Base-by-base conservation (phyloP, 2,113 vertebrate genomes). In the Galemys pyrenaicus region DNA sequence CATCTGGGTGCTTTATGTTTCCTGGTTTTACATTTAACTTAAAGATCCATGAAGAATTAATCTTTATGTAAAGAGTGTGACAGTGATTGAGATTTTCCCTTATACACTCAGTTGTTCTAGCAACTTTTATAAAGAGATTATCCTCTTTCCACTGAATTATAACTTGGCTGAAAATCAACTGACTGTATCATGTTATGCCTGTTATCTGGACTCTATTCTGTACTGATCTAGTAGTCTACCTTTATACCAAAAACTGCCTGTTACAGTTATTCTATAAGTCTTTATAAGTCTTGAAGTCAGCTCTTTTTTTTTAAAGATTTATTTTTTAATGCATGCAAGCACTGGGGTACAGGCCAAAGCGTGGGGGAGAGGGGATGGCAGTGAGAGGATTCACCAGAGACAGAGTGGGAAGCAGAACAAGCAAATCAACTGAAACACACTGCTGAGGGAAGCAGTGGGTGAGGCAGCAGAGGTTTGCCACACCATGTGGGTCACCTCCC, bases 11-110 rank as follows among this genome's bases (percentile, higher is more conserved):
- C 26, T 83, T 91, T 49, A 26, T 82, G 24, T 58, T 93, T 56
- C 68, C 75, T 19, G 19, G 49, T 68, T 93, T 89, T 89, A 89
- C 6, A 83, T 58, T 75, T 58, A 82, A 82, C 58, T 82, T 67
- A 32, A 15, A 67, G 60, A 93, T 37, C 49, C 78, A 93, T 8
- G 15, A 4, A 83, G 68, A 89, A 60, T 77, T 77, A 68, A 65
- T 81, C 41, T 86, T 54, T 81, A 44, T 64, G 16, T 73, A 88
- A 65, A 82, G 37, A 56, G 19, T 74, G 32, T 67, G 46, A 58
- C 6, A 65, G 24, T 32, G 32, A 68, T 67, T 67, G 85, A 75
- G 39, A 35, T 44, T 70, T 92, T 74, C 39, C 49, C 8, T 13
- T 22, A 51, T 28, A 71, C 17, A 71, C 60, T 41, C 5, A 46